These are phyloP conservation scores for Zosterops lateralis DNA, from an alignment of 2,113 vertebrate species.

Conservation along the genomic window DNA sequence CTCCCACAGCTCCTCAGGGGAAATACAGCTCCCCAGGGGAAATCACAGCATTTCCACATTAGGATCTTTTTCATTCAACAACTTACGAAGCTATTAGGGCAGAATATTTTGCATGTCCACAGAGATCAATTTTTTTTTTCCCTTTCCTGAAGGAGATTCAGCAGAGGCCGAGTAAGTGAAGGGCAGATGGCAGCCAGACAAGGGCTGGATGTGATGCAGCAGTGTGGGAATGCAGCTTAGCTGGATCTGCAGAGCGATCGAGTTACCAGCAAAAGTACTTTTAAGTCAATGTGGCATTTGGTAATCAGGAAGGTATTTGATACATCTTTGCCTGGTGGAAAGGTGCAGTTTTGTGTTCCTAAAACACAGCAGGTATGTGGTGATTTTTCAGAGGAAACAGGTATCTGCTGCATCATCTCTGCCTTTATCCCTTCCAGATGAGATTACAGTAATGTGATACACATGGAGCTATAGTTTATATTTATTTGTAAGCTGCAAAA, in stretches of 20 bases:
- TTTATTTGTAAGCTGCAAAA: background rate
- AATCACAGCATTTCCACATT: background rate
- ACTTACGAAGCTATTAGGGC: background rate
- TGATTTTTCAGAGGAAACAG: background rate
- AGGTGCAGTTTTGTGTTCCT: background rate
- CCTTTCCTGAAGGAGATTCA: background rate
- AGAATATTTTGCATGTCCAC: background rate
- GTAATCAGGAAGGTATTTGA: background rate
- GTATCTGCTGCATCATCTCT: background rate
- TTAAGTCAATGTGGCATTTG: background rate
- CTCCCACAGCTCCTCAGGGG: background rate
- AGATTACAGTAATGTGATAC: background rate
- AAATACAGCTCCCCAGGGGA: background rate
- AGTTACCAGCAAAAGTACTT: background rate
- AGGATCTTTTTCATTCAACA: background rate
- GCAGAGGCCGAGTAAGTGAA: background rate
- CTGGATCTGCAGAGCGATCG: rapidly evolving
- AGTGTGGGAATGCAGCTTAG: background rate
- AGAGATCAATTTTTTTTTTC: background rate
- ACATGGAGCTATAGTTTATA: background rate
- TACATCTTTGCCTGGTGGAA: background rate
- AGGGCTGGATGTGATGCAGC: background rate
- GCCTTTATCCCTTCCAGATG: background rate
- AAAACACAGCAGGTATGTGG: background rate
- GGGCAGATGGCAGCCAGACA: background rate